Evolutionary conservation across 2,888 invertebrate genomes (phyloP).

Genomic region (Polia nebulosa): DNA sequence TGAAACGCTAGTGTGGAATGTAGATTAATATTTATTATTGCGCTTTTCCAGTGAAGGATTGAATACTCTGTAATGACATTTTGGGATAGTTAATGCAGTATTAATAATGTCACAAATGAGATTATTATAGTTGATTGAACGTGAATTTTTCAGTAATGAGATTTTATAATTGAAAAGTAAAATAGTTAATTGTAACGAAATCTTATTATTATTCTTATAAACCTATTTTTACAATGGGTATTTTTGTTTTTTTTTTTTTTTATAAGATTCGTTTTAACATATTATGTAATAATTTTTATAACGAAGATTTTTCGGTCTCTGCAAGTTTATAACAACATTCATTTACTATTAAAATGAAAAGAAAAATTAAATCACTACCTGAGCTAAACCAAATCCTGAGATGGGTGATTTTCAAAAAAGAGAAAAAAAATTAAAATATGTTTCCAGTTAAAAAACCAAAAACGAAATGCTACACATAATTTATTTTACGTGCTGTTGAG

Average conservation of each 20-base stretch:
- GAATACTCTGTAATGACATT: background rate
- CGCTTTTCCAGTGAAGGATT: background rate
- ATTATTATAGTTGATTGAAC: background rate
- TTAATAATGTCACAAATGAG: background rate
- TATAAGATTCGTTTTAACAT: too few relatives aligned
- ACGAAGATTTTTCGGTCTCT: background rate
- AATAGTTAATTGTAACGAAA: too few relatives aligned
- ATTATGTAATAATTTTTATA: too few relatives aligned
- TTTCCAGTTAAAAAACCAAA: too few relatives aligned
- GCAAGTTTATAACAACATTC: background rate
- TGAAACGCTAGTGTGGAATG: conserved; percentile 11
- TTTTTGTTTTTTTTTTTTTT: too few relatives aligned
- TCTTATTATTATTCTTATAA: too few relatives aligned
- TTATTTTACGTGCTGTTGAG: too few relatives aligned
- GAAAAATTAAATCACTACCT: background rate
- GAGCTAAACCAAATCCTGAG: background rate
- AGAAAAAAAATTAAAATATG: background rate
- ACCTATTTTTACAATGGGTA: too few relatives aligned
- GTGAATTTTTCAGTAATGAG: background rate
- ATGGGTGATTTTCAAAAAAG: too few relatives aligned
- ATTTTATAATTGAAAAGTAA: too few relatives aligned
- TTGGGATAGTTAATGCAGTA: background rate
- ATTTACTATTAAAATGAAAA: background rate
- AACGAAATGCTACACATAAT: too few relatives aligned
- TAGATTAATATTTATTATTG: conserved; percentile 26